A percentile compares a stretch with the other conserved stretches of the same genome.
Conservation (phyloP, 2,113 vertebrate species). For the Suricata suricatta region DNA sequence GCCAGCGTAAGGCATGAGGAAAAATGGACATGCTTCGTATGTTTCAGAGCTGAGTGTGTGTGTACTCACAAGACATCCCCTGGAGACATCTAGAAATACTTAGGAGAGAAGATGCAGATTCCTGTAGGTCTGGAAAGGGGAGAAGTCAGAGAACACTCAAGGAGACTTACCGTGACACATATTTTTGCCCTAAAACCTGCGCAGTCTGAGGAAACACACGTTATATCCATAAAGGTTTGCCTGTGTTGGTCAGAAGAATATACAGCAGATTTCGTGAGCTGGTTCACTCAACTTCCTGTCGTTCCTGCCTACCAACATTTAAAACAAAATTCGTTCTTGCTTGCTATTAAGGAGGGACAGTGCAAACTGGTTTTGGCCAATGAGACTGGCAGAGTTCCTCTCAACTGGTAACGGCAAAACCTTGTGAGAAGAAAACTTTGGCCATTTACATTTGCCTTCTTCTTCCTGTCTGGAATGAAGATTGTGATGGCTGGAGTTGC, state of each 20-base stretch:
- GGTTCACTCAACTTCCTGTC: not conserved
- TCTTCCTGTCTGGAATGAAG: constrained; percentile 19
- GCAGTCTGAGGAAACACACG: constrained; percentile 48
- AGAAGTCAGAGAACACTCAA: not conserved
- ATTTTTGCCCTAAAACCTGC: constrained; percentile 37
- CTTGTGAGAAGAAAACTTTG: not conserved
- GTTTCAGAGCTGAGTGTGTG: not conserved
- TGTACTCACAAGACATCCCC: not conserved
- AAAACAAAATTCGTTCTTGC: not conserved
- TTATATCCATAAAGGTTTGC: not conserved
- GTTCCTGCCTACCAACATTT: not conserved
- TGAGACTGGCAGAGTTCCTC: not conserved
- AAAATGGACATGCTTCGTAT: accelerated
- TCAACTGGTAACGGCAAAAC: not conserved
- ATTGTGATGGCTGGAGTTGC: not conserved
- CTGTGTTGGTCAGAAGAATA: not conserved
- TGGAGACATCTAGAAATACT: constrained; percentile 18
- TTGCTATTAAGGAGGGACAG: not conserved
- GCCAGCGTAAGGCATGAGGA: not conserved
- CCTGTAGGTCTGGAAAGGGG: not conserved
- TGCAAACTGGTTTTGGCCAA: not conserved
- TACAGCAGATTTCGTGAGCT: not conserved
- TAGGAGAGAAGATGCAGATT: not conserved
- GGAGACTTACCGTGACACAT: not conserved
- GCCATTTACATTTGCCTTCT: not conserved